Percentiles rank a stretch among this genome's conserved stretches.
phyloP scores from a whole-genome alignment of 2,888 invertebrate species.

The Ctena decussata region DNA sequence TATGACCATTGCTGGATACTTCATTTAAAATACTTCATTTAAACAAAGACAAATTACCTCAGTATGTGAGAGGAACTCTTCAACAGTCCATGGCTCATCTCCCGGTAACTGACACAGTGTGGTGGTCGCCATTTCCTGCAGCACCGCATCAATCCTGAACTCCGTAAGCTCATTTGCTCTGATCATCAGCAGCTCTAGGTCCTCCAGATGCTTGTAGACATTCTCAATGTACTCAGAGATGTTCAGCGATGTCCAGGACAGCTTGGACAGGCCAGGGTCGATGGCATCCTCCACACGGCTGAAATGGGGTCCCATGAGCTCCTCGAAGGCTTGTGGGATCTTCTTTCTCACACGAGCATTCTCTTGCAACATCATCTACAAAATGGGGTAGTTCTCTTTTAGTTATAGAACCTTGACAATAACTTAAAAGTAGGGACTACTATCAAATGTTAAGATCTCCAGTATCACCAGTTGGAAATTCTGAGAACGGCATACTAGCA shows the following conservation, averaged over 20 bases:
- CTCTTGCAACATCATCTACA: conserved; percentile 87
- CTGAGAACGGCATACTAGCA: no score
- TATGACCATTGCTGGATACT: no score
- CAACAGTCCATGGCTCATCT: conserved; percentile 95
- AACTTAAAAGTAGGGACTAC: no score
- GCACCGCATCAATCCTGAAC: conserved; percentile 93
- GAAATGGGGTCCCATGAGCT: conserved; percentile 95
- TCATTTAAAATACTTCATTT: no score
- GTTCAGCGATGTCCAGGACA: conserved; percentile 95
- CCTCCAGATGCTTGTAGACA: conserved; percentile 92
- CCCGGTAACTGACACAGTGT: conserved; percentile 93
- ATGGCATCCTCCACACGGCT: conserved; percentile 91
- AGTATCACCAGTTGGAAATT: no score
- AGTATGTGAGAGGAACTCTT: conserved; percentile 94
- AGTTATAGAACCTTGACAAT: no score
- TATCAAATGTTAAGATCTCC: no score
- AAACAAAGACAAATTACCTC: conserved; percentile 88
- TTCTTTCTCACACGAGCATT: conserved; percentile 85
- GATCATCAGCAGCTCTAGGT: conserved; percentile 92
- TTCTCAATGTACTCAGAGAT: conserved; percentile 89
- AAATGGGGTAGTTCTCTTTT: neutral
- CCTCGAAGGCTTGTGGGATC: conserved; percentile 93
- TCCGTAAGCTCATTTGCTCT: conserved; percentile 86
- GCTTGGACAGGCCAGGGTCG: conserved; percentile 92
- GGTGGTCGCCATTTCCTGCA: conserved; percentile 95